phyloP scores from a whole-genome alignment of 2,888 invertebrate genomes.

The Diaprepes abbreviatus region DNA sequence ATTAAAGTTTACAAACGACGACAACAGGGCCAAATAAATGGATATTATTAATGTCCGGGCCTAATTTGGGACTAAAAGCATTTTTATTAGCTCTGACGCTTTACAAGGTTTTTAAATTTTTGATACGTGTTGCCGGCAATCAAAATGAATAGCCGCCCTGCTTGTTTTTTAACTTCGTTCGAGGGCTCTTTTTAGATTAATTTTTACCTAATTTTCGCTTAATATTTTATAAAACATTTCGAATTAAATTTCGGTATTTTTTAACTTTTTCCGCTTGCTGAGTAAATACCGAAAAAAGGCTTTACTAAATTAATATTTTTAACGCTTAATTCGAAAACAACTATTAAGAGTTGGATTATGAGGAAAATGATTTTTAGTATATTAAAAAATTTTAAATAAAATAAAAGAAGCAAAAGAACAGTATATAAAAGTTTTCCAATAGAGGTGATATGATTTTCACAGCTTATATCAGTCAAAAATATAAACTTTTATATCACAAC shows the following conservation, averaged over 20 bases:
- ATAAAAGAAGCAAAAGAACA: too few relatives aligned
- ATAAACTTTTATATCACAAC: too few relatives aligned
- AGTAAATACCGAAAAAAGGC: too few relatives aligned
- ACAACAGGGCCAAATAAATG: slow-evolving; percentile 50
- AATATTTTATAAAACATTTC: slow-evolving; percentile 5
- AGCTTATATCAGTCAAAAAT: too few relatives aligned
- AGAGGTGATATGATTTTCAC: too few relatives aligned
- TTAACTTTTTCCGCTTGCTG: too few relatives aligned
- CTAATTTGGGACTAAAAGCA: slow-evolving; percentile 66
- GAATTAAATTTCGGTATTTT: background rate
- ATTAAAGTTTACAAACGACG: slow-evolving; percentile 57
- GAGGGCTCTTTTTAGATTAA: background rate
- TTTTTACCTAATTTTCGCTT: background rate
- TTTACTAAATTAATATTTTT: too few relatives aligned
- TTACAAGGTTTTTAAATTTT: slow-evolving; percentile 61
- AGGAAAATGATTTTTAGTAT: too few relatives aligned
- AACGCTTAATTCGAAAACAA: too few relatives aligned
- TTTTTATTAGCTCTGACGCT: slow-evolving; percentile 64
- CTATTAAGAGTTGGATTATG: too few relatives aligned
- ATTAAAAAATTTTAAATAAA: too few relatives aligned
- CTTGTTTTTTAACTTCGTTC: slow-evolving; percentile 32
- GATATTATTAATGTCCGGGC: slow-evolving; percentile 62
- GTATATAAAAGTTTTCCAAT: too few relatives aligned
- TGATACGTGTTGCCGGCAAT: slow-evolving; percentile 52
- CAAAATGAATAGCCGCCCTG: slow-evolving; percentile 44